These are phyloP conservation scores for Merluccius polli DNA, from an alignment of 2,797 vertebrate genomes.

Conservation along the genomic window DNA sequence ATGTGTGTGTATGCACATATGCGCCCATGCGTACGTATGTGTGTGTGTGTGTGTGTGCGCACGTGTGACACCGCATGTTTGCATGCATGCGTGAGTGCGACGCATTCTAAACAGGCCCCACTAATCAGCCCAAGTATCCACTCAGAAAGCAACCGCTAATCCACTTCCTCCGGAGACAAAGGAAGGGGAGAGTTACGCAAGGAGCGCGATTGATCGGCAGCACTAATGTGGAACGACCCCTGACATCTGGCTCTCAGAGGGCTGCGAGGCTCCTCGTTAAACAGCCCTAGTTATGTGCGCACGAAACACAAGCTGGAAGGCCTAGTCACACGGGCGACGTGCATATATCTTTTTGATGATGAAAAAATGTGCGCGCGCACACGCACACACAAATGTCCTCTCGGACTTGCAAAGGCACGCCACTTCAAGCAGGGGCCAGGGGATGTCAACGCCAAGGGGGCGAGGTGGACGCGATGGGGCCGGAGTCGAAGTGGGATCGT, in stretches of 20 bases:
- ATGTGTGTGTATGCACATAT: no score
- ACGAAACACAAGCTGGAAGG: conserved; percentile 51
- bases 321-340: conserved; percentile 20
- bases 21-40: not conserved
- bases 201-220: conserved; percentile 67
- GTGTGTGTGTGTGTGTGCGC: no score
- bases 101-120: conserved; percentile 68
- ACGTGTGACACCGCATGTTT: conserved; percentile 41
- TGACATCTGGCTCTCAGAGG: conserved; percentile 67
- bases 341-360: not conserved
- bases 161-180: conserved; percentile 72
- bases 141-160: conserved; percentile 65
- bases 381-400: not conserved
- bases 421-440: conserved; percentile 5
- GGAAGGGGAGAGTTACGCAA: conserved; percentile 66
- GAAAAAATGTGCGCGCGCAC: no score
- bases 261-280: conserved; percentile 60
- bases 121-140: conserved; percentile 66
- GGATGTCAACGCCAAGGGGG: conserved; percentile 6
- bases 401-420: not conserved
- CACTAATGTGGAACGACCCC: conserved; percentile 71
- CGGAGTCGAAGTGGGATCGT: conserved; percentile 10
- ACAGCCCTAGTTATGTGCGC: conserved; percentile 48
- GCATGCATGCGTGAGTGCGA: conserved; percentile 57
- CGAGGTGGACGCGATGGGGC: no score